Percentiles rank a stretch among this genome's conserved stretches.
phyloP scores from a whole-genome alignment of 1,140 invertebrate genomes.

The Temnothorax curvispinosus region DNA sequence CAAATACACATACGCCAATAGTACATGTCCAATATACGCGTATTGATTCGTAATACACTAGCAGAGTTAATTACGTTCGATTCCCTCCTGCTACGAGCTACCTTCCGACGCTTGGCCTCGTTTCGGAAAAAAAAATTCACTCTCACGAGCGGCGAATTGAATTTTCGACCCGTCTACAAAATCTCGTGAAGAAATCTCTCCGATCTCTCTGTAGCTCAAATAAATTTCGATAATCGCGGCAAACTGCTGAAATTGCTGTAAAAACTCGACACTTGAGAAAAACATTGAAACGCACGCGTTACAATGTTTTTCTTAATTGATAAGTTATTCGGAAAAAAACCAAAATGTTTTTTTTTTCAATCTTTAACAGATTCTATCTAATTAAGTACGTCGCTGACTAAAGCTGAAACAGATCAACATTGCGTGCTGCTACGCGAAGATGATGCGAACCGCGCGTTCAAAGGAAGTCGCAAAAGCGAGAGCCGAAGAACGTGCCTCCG shows the following conservation, averaged over 20 bases:
- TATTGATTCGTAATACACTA: slow-evolving; percentile 55
- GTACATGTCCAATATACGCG: slow-evolving; percentile 38
- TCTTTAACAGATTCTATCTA: background rate
- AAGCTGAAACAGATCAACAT: background rate
- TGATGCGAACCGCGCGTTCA: background rate
- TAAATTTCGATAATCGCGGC: slow-evolving; percentile 51
- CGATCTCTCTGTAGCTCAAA: slow-evolving; percentile 18
- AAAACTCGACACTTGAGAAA: background rate
- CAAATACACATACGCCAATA: slow-evolving; percentile 14
- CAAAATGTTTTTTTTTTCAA: background rate
- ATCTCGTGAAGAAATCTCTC: slow-evolving; percentile 9
- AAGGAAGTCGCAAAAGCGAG: slow-evolving; percentile 27
- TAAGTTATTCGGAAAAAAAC: background rate
- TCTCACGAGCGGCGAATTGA: slow-evolving; percentile 38
- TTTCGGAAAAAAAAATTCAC: slow-evolving; percentile 16
- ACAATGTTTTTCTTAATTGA: background rate
- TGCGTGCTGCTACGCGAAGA: background rate
- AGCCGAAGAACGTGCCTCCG: slow-evolving; percentile 14
- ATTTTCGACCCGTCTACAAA: slow-evolving; percentile 40
- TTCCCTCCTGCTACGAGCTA: slow-evolving; percentile 28
- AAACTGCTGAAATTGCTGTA: slow-evolving; percentile 22
- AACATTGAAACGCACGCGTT: background rate
- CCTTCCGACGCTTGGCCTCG: background rate
- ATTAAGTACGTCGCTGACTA: slow-evolving; percentile 13
- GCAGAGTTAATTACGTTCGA: slow-evolving; percentile 47